Base-by-base conservation (phyloP, 1,140 invertebrate species). In the Drosophila kohkoa region DNA sequence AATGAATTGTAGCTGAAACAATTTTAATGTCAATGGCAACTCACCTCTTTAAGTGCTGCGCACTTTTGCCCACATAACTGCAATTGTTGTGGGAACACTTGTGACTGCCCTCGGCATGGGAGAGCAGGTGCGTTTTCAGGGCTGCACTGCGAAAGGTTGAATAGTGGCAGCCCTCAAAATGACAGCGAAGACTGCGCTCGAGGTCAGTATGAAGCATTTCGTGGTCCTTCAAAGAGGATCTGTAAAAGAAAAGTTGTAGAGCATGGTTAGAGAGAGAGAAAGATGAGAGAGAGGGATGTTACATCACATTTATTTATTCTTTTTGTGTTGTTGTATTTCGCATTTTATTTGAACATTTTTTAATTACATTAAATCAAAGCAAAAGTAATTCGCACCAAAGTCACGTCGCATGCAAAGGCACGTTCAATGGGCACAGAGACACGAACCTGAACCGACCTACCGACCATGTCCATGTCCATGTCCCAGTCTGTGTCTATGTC, bases 311-410 rank as follows among this genome's bases (percentile, higher is more conserved):
- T 38, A 20, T 48, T 51, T 20, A 7, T 35, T 30, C 49, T 49
- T 58, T 25, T 66, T 54, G 45, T 54, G 10, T 62, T 43, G 20
- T 59, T 35, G 4, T 62, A n/a, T 75, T 66, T 77, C 58, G 60
- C 45, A 74, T 79, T 75, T 70, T 43, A 77, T 76, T 86, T 72
- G 71, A 81, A 55, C 88, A 88, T 72, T 91, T 80, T 88, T 82
- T 80, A 91, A 91, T 91, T 91, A 91, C 76, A 91, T 91, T 91
- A 91, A 91, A 91, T 91, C 76, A 88, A 91, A 79, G 83, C 76
- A 91, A 79, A 82, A 83, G 83, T 88, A 91, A 91, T 91, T 91
- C 89, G 81, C 75, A 91, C 69, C 83, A 91, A 82, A 91, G 88
- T 91, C 88, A 91, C 88, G 88, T 91, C 74, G 55, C 54, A 74